Base-by-base conservation (phyloP, 2,888 invertebrate species). In the Lasioglossum marginatum region DNA sequence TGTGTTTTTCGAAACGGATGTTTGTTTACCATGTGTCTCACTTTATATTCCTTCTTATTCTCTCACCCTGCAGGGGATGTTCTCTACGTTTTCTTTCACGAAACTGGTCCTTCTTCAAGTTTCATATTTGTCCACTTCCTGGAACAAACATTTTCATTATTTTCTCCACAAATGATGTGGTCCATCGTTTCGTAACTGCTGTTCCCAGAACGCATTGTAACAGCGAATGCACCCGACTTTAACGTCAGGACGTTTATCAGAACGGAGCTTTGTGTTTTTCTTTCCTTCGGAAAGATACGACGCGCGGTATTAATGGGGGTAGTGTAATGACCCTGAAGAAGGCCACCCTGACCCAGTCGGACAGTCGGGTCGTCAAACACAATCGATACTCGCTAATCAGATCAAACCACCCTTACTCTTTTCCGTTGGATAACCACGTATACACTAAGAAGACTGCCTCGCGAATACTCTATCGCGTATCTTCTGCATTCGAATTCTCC, bases 381-480 rank as follows among this genome's bases (percentile, higher is more conserved):
- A 91, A 94, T 94, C 94, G 93, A 94, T 94, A 93, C 91, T 92
- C 89, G 89, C 93, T 94, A 94, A 94, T 94, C 94, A 93, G 94
- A 94, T 94, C 92, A 93, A 92, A 92, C 89, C 91, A 90, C 91
- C 93, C 92, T 91, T 89, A 89, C 91, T 90, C 27, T 80, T 43
- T 83, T 45, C 74, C 73, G 52, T 52, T 48, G 75, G 79, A 84
- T 88, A 82, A 71, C 83, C 89, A 66, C 77, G 80, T 81, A 79
- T 68, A 86, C 77, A 37, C 86, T 73, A 71, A 77, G 19, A 70
- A 66, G 60, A 19, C 52, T 19, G n/a, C 63, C 27, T 75, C 27
- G 80, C 34, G 75, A 79, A 76, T 68, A 77, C n/a, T n/a, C 52
- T 66, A 10, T 83, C 66, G n/a, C 63, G 14, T 31, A 43, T 52